Base-by-base conservation (phyloP, 2,888 invertebrate species). In the Himalopsyche tibetana region DNA sequence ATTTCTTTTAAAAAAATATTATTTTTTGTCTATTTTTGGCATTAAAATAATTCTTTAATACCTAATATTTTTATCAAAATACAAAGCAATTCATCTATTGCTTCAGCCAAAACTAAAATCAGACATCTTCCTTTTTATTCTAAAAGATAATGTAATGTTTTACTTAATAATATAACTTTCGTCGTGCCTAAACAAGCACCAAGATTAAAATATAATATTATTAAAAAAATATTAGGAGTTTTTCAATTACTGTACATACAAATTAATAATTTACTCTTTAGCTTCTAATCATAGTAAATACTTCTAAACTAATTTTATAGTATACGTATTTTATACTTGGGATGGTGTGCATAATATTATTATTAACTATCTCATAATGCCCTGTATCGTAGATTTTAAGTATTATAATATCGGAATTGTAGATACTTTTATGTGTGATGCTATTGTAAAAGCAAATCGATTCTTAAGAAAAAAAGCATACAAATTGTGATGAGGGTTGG, bases 131-230 rank as follows among this genome's bases (percentile, higher is more conserved):
- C 88, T 88, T 83, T 82, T 63, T 55, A 88, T 87, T 88, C 86
- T 87, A 88, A 88, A 87, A 28, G 55, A 69, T 84, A 84, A 40
- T 74, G 38, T 74, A 74, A 74, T 74, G 38, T 74, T 74, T 74
- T 38, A 74, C 19, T 74, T 74, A 74, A 36, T 74, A 80, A 45
- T 80, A 63, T 80, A 85, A 56, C 28, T 84, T 69, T 51, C 74
- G 86, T 87, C 84, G 88, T 88, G 88, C 88, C 88, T 88, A 84
- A 15, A 81, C 55, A 88, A 85, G 88, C 88, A 88, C 88, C 88
- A 88, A 88, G 51, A 42, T 84, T 84, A 84, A 80, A 83, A 74
- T 74, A 28, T 79, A 83, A 45, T 42, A 28, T 74, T 83, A 36
- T 74, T 83, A 80, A 80, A 69, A 28, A 28, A 74, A 36, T 38